Evolutionary conservation across 53 echinoderm and acorn worm species (phyloP), one percentile per base, ranked within the genome.

Genomic region (Zoroaster sp.): DNA sequence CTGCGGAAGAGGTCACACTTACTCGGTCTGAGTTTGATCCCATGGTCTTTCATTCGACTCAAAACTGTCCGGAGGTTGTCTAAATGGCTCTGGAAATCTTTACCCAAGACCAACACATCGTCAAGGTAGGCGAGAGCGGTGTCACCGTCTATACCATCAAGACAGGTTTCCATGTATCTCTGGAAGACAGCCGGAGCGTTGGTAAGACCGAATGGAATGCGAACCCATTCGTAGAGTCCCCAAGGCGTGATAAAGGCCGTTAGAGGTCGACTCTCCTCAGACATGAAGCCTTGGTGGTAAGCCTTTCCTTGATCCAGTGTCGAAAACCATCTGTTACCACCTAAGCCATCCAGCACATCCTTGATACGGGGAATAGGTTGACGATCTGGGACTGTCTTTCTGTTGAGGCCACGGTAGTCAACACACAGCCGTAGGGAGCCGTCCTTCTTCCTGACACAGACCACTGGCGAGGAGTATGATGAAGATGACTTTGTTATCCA

Each of bases 271-370:
- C 89, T 91, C 10, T 91, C 80, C 11, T 89, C 80, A 14, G 52
- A 63, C 89, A 94, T 89, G 38, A 89, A 94, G 0, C 94, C 94
- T 42, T 94, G 89, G 70, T 94, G 91, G 46, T 94, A 94, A 0
- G 91, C 94, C 30, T 88, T 94, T 4, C 91, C 89, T 66, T 94
- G 94, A 45, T 91, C 86, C 10, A 94, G 74, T 12, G 91, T 94
- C n/a, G 91, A 83, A 88, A 94, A 91, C 94, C 91, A 88, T 32
- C 5, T 0, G 35, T 87, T 87, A 28, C 40, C 54, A 2, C 75
- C 59, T 0, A 67, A 10, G 34, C 68, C 43, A 45, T n/a, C n/a
- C n/a, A n/a, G n/a, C n/a, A n/a, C n/a, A n/a, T n/a, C n/a, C n/a
- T n/a, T n/a, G n/a, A n/a, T n/a, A n/a, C n/a, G n/a, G n/a, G n/a